These are phyloP conservation scores for Deilephila porcellus DNA, from an alignment of 2,888 invertebrate species.

Conservation along the genomic window DNA sequence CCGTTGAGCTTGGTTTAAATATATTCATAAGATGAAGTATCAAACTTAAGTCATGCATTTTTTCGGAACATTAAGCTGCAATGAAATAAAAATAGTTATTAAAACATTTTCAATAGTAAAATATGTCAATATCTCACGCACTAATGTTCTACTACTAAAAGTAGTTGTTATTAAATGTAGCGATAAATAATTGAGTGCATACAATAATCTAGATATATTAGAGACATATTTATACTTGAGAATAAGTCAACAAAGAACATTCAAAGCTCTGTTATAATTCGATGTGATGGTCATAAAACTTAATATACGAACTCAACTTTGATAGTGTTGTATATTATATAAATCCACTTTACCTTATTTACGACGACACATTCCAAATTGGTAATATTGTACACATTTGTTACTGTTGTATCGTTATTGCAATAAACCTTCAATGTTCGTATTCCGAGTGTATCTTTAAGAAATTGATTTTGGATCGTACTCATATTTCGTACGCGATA, in stretches of 20 bases:
- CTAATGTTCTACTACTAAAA: not conserved
- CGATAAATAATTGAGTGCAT: not conserved
- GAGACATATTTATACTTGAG: not conserved
- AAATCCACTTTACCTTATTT: conserved; percentile 31
- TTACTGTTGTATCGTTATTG: conserved; percentile 48
- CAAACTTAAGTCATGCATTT: not conserved
- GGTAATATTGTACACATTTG: conserved; percentile 1
- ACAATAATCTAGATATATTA: not conserved
- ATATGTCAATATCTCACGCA: not conserved
- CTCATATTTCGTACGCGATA: conserved; percentile 46
- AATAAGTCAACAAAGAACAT: not conserved
- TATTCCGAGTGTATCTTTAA: conserved; percentile 48
- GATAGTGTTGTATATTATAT: conserved; percentile 16
- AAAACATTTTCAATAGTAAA: not conserved
- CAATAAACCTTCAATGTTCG: conserved; percentile 64
- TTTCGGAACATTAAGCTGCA: not conserved
- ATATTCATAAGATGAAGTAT: not conserved
- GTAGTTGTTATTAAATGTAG: not conserved
- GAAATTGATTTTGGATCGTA: conserved; percentile 56
- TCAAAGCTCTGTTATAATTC: not conserved
- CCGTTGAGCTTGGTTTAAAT: no score
- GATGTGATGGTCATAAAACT: conserved; percentile 7
- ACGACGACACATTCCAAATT: conserved; percentile 7
- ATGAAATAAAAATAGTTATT: not conserved
- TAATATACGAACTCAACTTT: conserved; percentile 9